phyloP scores from a whole-genome alignment of 2,888 invertebrate species.

The Frankliniella intonsa region DNA sequence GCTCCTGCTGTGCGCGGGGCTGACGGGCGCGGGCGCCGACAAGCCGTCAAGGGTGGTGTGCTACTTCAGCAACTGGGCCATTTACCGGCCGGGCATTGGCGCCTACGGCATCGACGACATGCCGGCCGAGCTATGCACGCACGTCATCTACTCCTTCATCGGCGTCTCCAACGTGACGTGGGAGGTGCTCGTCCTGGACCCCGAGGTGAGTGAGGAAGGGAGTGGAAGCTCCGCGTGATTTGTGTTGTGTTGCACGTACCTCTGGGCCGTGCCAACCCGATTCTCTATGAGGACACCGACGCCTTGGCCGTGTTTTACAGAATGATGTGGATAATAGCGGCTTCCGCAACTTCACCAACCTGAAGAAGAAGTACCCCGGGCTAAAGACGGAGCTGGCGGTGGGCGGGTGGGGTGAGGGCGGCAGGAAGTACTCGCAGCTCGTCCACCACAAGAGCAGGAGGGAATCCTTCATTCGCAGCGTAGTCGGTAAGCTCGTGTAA shows the following conservation, averaged over 20 bases:
- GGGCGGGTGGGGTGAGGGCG: constrained; percentile 89
- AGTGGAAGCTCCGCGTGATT: neutral
- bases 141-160: constrained; percentile 82
- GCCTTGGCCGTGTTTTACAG: constrained; percentile 45
- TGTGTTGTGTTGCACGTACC: neutral
- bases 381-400: constrained; percentile 76
- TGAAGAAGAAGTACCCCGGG: constrained; percentile 64
- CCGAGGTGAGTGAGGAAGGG: constrained; percentile 55
- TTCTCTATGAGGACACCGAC: neutral
- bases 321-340: constrained; percentile 70
- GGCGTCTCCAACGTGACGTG: constrained; percentile 74
- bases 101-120: constrained; percentile 79
- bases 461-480: constrained; percentile 66
- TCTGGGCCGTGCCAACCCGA: neutral
- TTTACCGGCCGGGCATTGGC: constrained; percentile 76
- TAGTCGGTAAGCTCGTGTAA: constrained; percentile 57
- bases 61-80: constrained; percentile 78
- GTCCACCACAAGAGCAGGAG: constrained; percentile 65
- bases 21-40: constrained; percentile 32
- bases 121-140: constrained; percentile 77
- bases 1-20: neutral
- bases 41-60: constrained; percentile 51
- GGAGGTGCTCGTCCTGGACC: constrained; percentile 74
- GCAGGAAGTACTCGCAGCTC: constrained; percentile 79
- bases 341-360: constrained; percentile 71